Percentiles rank a stretch among this genome's conserved stretches.
Evolutionary conservation across 2,888 invertebrate species (phyloP).

Genomic region (Drosophila maculinotata): DNA sequence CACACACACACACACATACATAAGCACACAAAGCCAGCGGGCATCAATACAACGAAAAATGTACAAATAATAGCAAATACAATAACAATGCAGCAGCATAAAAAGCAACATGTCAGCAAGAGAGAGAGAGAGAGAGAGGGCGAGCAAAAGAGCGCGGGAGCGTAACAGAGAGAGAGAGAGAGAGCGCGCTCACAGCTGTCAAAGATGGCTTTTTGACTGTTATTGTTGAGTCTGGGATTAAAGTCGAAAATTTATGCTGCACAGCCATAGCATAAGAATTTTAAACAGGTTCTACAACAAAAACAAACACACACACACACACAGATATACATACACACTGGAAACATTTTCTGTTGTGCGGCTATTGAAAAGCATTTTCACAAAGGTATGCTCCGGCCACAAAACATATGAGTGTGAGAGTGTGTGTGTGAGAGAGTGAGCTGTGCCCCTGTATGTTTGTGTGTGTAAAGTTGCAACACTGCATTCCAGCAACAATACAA

Average conservation of each 20-base stretch:
- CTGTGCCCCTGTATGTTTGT: conserved; percentile 13
- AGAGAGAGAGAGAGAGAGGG: conserved; percentile 30
- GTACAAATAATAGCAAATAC: conserved; percentile 47
- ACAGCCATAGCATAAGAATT: conserved; percentile 66
- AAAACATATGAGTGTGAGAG: conserved; percentile 44
- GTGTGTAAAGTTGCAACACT: conserved; percentile 76
- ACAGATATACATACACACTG: conserved; percentile 14
- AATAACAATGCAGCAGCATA: conserved; percentile 52
- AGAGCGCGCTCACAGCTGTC: conserved; percentile 62
- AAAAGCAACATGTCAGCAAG: conserved; percentile 63
- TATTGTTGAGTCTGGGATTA: conserved; percentile 37
- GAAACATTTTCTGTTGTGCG: conserved; percentile 26
- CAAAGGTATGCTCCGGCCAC: conserved; percentile 51
- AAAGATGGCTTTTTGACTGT: conserved; percentile 45
- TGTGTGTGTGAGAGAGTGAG: conserved; percentile 23
- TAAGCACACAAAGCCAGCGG: conserved; percentile 13
- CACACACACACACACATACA: conserved; percentile 24
- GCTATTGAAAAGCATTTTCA: conserved; percentile 71
- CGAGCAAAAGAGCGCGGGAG: conserved; percentile 5
- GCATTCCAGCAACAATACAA: conserved; percentile 70
- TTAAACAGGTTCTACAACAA: conserved; percentile 64
- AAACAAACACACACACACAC: conserved; percentile 25
- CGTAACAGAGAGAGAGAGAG: conserved; percentile 4
- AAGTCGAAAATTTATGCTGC: conserved; percentile 61
- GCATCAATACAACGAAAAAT: conserved; percentile 55